These are phyloP conservation scores for Elysia chlorotica DNA, from an alignment of 1,140 invertebrate genomes.

Conservation along the genomic window DNA sequence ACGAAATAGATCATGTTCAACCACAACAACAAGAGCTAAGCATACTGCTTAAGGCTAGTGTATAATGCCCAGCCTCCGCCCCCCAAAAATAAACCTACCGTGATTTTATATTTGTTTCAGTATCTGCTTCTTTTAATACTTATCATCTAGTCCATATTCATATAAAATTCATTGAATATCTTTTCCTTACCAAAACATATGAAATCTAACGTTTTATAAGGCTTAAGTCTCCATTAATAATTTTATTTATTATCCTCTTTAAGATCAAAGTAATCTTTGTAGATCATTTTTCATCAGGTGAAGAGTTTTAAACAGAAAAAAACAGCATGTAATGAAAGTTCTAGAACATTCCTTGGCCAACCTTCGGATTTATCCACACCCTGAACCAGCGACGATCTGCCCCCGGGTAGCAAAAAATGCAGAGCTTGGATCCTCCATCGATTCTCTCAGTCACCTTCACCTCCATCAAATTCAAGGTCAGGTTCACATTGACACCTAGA, in stretches of 20 bases:
- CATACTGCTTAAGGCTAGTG: background rate
- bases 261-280: background rate
- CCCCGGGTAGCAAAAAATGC: constrained; percentile 25
- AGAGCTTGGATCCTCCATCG: background rate
- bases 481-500: too few relatives aligned
- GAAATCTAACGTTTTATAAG: background rate
- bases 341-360: background rate
- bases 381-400: background rate
- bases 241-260: background rate
- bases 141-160: too few relatives aligned
- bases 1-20: background rate
- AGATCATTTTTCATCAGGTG: background rate
- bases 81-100: too few relatives aligned
- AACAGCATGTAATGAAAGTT: background rate
- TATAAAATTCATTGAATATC: background rate
- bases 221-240: background rate
- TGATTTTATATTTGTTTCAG: too few relatives aligned
- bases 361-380: constrained; percentile 28
- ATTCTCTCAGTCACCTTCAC: too few relatives aligned
- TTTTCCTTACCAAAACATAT: background rate
- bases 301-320: background rate
- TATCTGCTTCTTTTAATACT: too few relatives aligned
- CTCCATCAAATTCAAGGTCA: too few relatives aligned
- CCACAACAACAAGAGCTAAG: background rate
- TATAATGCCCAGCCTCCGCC: too few relatives aligned